Conservation (phyloP, 2,888 invertebrate genomes). For the Trichopria drosophilae region DNA sequence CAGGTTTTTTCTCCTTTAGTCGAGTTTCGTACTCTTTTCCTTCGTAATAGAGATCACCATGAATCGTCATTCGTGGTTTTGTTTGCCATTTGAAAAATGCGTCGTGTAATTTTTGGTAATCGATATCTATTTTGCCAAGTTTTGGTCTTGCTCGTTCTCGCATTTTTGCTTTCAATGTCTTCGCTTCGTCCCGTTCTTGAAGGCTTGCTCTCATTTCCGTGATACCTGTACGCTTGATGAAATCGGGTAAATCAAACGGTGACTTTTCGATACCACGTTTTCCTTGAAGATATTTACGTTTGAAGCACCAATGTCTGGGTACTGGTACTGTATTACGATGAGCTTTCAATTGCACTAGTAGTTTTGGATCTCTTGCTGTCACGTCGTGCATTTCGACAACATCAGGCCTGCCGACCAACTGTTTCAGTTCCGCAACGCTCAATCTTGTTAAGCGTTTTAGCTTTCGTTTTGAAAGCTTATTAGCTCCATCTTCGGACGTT, state of each 20-base stretch:
- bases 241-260: conserved; percentile 97
- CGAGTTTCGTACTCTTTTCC: conserved; percentile 99
- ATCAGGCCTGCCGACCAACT: conserved; percentile 91
- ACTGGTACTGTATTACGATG: conserved; percentile 98
- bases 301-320: conserved; percentile 98
- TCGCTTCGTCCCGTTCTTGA: conserved; percentile 95
- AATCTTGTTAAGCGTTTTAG: conserved; percentile 90
- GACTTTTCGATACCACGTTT: conserved; percentile 99
- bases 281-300: conserved; percentile 93
- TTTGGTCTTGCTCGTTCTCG: conserved; percentile 95
- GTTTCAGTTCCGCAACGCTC: conserved; percentile 96
- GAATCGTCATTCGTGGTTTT: conserved; percentile 98
- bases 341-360: conserved; percentile 94
- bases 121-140: conserved; percentile 98
- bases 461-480: conserved; percentile 92
- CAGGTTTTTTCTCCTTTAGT: conserved; percentile 97
- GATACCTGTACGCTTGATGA: conserved; percentile 98
- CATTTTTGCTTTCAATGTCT: conserved; percentile 96
- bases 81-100: conserved; percentile 99
- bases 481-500: conserved; percentile 74
- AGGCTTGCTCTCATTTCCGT: conserved; percentile 99
- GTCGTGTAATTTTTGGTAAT: conserved; percentile 98
- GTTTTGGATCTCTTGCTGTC: conserved; percentile 93
- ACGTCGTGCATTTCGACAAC: conserved; percentile 99
- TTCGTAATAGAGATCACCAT: conserved; percentile 98